Percentiles rank a stretch among this genome's conserved stretches.
phyloP scores from a whole-genome alignment of 1,140 invertebrate species.

The Paralvinella palmiformis region DNA sequence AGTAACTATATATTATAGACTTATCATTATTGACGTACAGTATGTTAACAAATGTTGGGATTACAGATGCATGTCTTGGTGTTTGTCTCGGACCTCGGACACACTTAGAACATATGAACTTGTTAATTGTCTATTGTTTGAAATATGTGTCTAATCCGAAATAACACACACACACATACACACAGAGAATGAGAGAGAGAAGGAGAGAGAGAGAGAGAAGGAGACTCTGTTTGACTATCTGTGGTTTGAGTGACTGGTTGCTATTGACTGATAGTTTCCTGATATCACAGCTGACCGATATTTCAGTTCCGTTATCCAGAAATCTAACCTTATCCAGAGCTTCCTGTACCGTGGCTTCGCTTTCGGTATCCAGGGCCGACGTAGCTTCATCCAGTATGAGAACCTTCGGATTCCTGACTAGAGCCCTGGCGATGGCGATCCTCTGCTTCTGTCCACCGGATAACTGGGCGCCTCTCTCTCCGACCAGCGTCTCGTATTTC shows the following conservation, averaged over 20 bases:
- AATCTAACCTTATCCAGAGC: constrained; percentile 41
- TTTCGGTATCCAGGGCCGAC: constrained; percentile 50
- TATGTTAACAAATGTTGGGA: no score
- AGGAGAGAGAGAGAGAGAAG: background rate
- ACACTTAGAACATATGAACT: no score
- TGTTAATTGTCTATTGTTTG: no score
- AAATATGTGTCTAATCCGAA: no score
- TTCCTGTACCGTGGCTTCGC: constrained; percentile 46
- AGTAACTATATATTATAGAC: no score
- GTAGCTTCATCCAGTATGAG: constrained; percentile 55
- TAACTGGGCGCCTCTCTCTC: constrained; percentile 50
- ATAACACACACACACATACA: background rate
- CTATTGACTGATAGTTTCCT: no score
- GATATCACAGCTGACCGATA: no score
- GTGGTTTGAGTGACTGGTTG: no score
- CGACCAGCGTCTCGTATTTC: constrained; percentile 46
- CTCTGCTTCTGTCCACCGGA: constrained; percentile 72
- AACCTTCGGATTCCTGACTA: constrained; percentile 51
- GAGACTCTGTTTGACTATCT: background rate
- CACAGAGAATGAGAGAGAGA: background rate
- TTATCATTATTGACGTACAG: no score
- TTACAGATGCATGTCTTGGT: no score
- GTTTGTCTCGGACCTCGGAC: no score
- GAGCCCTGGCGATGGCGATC: constrained; percentile 51
- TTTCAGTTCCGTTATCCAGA: background rate